phyloP scores from a whole-genome alignment of 2,888 invertebrate genomes.

The Limnephilus lunatus region DNA sequence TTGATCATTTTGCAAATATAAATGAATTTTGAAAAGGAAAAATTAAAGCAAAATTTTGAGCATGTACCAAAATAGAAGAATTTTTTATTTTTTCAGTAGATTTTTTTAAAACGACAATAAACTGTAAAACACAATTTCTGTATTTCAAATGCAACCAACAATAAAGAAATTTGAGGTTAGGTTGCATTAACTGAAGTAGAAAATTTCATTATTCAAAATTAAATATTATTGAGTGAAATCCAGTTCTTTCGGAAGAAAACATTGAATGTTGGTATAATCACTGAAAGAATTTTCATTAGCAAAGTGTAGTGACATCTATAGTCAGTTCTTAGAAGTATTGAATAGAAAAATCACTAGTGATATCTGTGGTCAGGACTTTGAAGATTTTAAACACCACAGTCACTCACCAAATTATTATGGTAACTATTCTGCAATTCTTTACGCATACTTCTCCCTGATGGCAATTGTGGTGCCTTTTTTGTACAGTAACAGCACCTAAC shows the following conservation, averaged over 20 bases:
- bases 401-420: background rate
- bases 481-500: background rate
- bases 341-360: background rate
- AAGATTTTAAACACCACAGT: background rate
- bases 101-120: background rate
- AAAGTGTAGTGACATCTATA: background rate
- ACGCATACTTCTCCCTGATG: background rate
- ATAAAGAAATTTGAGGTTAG: background rate
- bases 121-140: background rate
- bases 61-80: background rate
- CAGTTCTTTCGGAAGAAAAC: background rate
- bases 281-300: background rate
- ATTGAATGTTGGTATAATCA: no score
- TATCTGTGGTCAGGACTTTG: background rate
- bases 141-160: background rate
- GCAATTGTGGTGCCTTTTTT: background rate
- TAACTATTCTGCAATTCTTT: background rate
- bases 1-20: constrained; percentile 64
- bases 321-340: background rate
- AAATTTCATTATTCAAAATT: background rate
- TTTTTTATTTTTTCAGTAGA: background rate
- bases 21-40: constrained; percentile 58
- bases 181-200: background rate
- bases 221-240: background rate
- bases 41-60: constrained; percentile 13